These are phyloP conservation scores for Hemicordylus capensis DNA, from an alignment of 2,113 vertebrate species.

Conservation along the genomic window DNA sequence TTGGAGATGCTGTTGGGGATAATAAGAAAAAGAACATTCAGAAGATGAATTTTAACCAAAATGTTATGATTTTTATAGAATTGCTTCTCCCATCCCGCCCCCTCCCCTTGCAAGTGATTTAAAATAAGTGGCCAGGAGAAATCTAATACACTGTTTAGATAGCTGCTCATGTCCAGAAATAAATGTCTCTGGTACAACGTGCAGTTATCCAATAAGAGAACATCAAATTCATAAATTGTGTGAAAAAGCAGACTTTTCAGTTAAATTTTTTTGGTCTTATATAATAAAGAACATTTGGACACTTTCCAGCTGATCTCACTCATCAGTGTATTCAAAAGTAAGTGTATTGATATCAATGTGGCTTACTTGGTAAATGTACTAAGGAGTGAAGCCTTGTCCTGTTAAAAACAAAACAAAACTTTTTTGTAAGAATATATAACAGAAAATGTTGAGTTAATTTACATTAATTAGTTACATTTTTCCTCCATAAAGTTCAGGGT, in stretches of 20 bases:
- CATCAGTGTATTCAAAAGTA: not conserved
- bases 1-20: not conserved
- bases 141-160: not conserved
- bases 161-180: not conserved
- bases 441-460: too few species aligned
- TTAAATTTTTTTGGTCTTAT: slow-evolving; percentile 1
- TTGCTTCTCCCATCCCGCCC: not conserved
- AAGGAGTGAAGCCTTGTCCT: not conserved
- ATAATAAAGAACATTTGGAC: not conserved
- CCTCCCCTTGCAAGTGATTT: not conserved
- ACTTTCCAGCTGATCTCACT: not conserved
- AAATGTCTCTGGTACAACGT: not conserved
- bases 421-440: too few species aligned
- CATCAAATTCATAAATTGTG: not conserved
- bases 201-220: not conserved
- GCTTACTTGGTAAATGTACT: not conserved
- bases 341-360: not conserved
- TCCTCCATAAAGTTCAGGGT: too few species aligned
- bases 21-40: slow-evolving; percentile 12
- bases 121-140: not conserved
- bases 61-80: slow-evolving; percentile 30
- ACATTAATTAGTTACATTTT: too few species aligned
- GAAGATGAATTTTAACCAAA: slow-evolving; percentile 26
- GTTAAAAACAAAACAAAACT: too few species aligned
- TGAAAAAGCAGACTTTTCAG: not conserved